A percentile compares a stretch with the other conserved stretches of the same genome.
Conservation (phyloP, 1,140 invertebrate species). For the Nebria ingens region DNA sequence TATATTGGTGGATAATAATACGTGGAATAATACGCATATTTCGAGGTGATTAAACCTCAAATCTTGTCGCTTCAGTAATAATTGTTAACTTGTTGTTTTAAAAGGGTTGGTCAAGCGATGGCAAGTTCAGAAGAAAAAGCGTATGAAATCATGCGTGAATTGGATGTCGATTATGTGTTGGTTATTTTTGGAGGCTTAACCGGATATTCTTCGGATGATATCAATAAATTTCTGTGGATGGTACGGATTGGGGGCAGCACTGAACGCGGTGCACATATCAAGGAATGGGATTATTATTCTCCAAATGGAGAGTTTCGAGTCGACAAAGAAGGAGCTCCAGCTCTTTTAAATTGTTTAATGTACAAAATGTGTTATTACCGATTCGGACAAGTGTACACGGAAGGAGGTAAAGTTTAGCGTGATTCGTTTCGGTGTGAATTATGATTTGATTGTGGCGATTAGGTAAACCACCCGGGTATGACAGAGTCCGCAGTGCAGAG, state of each 20-base stretch:
- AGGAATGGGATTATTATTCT: constrained; percentile 94
- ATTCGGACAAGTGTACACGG: constrained; percentile 90
- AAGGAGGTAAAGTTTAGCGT: constrained; percentile 53
- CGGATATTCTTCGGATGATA: constrained; percentile 97
- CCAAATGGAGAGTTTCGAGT: constrained; percentile 88
- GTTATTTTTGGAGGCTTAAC: constrained; percentile 97
- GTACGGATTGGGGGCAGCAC: constrained; percentile 96
- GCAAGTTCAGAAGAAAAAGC: constrained; percentile 91
- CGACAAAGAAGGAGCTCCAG: constrained; percentile 79
- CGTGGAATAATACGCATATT: constrained; percentile 99
- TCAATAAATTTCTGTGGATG: constrained; percentile 99
- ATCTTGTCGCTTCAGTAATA: background rate
- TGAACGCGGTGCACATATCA: constrained; percentile 86
- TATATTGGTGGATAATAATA: constrained; percentile 98
- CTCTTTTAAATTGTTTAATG: constrained; percentile 86
- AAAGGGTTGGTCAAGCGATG: constrained; percentile 92
- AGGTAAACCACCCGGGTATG: constrained; percentile 81
- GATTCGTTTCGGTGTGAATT: background rate
- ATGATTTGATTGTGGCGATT: constrained; percentile 20
- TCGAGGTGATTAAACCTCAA: constrained; percentile 35
- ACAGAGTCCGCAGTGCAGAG: constrained; percentile 81
- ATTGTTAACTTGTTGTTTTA: constrained; percentile 8
- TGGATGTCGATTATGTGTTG: constrained; percentile 96
- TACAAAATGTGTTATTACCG: constrained; percentile 96
- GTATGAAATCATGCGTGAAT: constrained; percentile 93